Base-by-base conservation (phyloP, 2,797 vertebrate species). In the Pipistrellus nathusii region DNA sequence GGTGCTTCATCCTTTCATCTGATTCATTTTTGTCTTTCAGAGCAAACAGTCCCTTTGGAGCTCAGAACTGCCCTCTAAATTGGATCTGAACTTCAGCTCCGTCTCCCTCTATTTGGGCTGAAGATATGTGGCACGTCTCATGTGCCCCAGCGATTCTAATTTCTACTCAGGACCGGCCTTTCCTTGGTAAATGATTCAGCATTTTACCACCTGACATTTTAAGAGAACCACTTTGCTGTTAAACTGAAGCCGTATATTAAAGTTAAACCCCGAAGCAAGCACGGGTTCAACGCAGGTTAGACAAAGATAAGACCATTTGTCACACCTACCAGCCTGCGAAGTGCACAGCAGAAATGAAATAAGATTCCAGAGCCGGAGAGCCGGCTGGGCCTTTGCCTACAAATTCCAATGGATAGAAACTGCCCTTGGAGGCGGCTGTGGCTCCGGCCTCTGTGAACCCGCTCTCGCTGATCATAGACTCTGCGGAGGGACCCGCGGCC, bases 171-270 rank as follows among this genome's bases (percentile, higher is more conserved):
- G 82, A 78, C n/a, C 90, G 38, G 75, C 23, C 76, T 94, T 94
- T 95, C 85, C 86, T 91, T 89, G 30, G 91, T 59, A 73, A 96
- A 87, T 95, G 96, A 97, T 88, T 96, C 95, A 96, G 95, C 97
- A 95, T 90, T 96, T 97, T 95, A 84, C 59, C 64, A 12, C 46
- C 89, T 96, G 95, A 96, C 95, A 95, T 96, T 96, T 96, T 96
- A 95, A 95, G 85, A 95, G 91, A 96, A 84, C 41, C 85, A 55
- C 93, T 96, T 96, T 92, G 80, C 94, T 90, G 71, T 96, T 96
- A 94, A 97, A 92, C 87, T 38, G 72, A 93, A 93, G 85, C 68
- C 55, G 72, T 95, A 94, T 95, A 94, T 97, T 96, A 88, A 91
- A 91, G 89, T 94, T 91, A 96, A 96, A 78, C 85, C 93, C 82